Conservation (phyloP, 2,113 vertebrate genomes). For the Python bivittatus region DNA sequence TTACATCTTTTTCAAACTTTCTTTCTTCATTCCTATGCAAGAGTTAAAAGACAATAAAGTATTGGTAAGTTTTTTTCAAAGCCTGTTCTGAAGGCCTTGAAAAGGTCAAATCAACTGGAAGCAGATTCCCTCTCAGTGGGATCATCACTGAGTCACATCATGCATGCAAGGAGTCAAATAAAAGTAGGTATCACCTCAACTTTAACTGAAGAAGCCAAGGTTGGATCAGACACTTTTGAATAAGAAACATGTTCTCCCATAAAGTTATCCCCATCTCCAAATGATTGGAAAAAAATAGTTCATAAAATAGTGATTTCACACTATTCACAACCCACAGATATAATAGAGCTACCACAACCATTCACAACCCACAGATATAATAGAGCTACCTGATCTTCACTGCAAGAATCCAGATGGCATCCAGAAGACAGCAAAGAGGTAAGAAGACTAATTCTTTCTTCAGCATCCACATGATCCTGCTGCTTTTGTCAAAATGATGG, state of each 20-base stretch:
- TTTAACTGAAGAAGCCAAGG: background rate
- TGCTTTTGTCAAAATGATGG: background rate
- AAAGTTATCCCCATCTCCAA: background rate
- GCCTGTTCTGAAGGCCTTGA: background rate
- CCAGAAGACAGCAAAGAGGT: background rate
- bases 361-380: background rate
- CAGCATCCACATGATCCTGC: background rate
- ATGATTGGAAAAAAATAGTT: background rate
- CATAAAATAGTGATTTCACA: slow-evolving; percentile 32
- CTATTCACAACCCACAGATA: background rate
- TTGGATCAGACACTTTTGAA: background rate
- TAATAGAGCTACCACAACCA: background rate
- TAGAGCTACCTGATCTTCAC: background rate
- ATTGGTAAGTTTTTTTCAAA: background rate
- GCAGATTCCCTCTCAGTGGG: background rate
- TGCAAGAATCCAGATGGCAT: background rate
- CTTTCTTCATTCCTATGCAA: background rate
- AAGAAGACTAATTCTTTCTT: background rate
- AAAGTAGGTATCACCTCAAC: background rate
- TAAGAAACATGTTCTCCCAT: background rate
- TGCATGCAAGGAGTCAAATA: background rate
- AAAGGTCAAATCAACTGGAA: background rate
- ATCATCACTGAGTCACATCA: background rate
- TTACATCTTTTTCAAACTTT: background rate
- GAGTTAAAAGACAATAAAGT: background rate